A percentile compares a stretch with the other conserved stretches of the same genome.
Evolutionary conservation across 2,888 invertebrate species (phyloP).

Genomic region (Eutolmus rufibarbis): DNA sequence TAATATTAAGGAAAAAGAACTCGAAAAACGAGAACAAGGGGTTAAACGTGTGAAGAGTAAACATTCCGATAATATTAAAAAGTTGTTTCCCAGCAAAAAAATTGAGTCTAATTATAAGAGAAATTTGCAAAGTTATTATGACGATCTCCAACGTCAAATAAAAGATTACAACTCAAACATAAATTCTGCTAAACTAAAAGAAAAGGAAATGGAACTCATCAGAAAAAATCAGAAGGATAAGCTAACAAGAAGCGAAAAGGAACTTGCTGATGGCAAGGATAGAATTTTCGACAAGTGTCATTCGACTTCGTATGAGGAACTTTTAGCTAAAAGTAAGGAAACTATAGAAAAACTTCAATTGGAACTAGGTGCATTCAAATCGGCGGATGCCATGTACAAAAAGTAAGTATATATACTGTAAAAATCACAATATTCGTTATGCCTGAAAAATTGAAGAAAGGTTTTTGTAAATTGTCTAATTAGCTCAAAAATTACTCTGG

Average conservation of each 20-base stretch:
- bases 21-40: conserved; percentile 65
- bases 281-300: conserved; percentile 68
- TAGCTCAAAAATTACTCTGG: too few species aligned
- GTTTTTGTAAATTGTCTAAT: neutral
- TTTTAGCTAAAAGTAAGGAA: conserved; percentile 69
- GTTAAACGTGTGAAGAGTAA: conserved; percentile 71
- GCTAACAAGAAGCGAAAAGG: conserved; percentile 68
- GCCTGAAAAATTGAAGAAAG: neutral
- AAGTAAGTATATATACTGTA: conserved; percentile 50
- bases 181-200: conserved; percentile 61
- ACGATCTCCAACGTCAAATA: conserved; percentile 66
- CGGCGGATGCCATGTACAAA: conserved; percentile 61
- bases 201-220: conserved; percentile 67
- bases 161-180: conserved; percentile 65
- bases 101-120: conserved; percentile 70
- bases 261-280: conserved; percentile 68
- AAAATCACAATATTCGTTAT: too few species aligned
- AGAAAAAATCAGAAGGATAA: conserved; percentile 70
- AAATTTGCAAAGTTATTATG: conserved; percentile 67
- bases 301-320: conserved; percentile 70
- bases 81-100: conserved; percentile 69
- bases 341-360: conserved; percentile 75
- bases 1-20: conserved; percentile 57
- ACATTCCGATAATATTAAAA: conserved; percentile 71
- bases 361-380: conserved; percentile 58